A percentile compares a stretch with the other conserved stretches of the same genome.
Evolutionary conservation across 2,888 invertebrate genomes (phyloP).

Genomic region (Drosophila mercatorum): DNA sequence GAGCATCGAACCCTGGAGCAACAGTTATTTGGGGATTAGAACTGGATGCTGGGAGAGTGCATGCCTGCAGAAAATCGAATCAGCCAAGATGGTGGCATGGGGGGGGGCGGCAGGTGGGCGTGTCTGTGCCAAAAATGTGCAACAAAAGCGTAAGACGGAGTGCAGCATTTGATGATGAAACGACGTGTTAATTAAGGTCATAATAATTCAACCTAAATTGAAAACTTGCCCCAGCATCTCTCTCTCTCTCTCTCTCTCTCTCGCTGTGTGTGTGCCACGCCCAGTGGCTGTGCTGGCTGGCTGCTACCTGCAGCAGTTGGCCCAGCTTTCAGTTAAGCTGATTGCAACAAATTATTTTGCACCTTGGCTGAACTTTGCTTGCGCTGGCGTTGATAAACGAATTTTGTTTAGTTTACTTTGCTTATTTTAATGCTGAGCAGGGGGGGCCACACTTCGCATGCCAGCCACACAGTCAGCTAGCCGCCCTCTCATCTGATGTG

Average conservation of each 20-base stretch:
- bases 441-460: slow-evolving; percentile 11
- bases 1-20: slow-evolving; percentile 45
- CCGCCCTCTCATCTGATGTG: slow-evolving; percentile 19
- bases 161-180: slow-evolving; percentile 80
- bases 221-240: slow-evolving; percentile 65
- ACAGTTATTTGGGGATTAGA: slow-evolving; percentile 74
- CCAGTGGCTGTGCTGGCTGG: slow-evolving; percentile 5
- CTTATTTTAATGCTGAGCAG: slow-evolving; percentile 70
- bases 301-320: slow-evolving; percentile 23
- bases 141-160: slow-evolving; percentile 77
- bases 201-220: slow-evolving; percentile 82
- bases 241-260: not conserved
- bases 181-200: slow-evolving; percentile 84
- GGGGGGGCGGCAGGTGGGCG: not conserved
- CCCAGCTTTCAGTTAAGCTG: slow-evolving; percentile 72
- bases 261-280: slow-evolving; percentile 17
- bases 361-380: slow-evolving; percentile 77
- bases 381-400: slow-evolving; percentile 79
- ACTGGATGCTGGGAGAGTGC: slow-evolving; percentile 71
- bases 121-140: slow-evolving; percentile 70
- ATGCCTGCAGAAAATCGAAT: slow-evolving; percentile 82
- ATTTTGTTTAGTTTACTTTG: slow-evolving; percentile 79
- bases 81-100: slow-evolving; percentile 25
- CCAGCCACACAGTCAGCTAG: slow-evolving; percentile 17
- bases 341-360: slow-evolving; percentile 80